Conservation (phyloP, 2,797 vertebrate species). For the Cetoscarus ocellatus region DNA sequence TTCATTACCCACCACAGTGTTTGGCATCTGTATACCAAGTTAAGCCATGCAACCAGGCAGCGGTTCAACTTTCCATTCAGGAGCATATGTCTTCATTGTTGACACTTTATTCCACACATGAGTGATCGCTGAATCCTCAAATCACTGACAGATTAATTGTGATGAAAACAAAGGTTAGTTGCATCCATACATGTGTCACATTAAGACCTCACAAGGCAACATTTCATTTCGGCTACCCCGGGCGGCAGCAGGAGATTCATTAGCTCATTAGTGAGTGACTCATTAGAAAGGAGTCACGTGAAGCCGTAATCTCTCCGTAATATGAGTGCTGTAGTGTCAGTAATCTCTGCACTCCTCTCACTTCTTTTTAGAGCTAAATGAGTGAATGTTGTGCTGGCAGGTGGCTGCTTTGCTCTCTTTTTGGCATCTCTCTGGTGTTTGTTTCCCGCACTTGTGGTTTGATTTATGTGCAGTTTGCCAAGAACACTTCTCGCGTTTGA, state of each 20-base stretch:
- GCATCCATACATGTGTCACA: conserved; percentile 32
- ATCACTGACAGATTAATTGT: conserved; percentile 22
- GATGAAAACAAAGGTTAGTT: conserved; percentile 34
- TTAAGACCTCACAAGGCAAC: conserved; percentile 27
- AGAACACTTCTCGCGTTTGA: conserved; percentile 27
- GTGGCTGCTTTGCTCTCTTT: conserved; percentile 6
- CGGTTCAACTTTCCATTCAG: too few species aligned
- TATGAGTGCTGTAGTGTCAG: conserved; percentile 32
- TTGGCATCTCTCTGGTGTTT: conserved; percentile 8
- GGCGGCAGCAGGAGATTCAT: conserved; percentile 69
- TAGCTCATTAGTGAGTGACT: conserved; percentile 66
- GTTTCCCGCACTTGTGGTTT: conserved; percentile 25
- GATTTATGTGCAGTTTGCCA: conserved; percentile 37
- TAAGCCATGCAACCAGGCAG: too few species aligned
- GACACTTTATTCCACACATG: conserved; percentile 4
- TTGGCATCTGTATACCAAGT: too few species aligned
- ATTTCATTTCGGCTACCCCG: conserved; percentile 42
- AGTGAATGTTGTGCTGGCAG: conserved; percentile 6
- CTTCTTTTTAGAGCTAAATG: conserved; percentile 11
- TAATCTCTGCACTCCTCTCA: conserved; percentile 43
- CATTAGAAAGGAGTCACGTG: conserved; percentile 64
- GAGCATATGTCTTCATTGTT: conserved; percentile 26
- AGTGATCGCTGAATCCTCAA: conserved; percentile 22
- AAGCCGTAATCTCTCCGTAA: conserved; percentile 52
- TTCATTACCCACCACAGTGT: too few species aligned